phyloP scores from a whole-genome alignment of 2,797 vertebrate species.

The Triplophysa yarkandensis region DNA sequence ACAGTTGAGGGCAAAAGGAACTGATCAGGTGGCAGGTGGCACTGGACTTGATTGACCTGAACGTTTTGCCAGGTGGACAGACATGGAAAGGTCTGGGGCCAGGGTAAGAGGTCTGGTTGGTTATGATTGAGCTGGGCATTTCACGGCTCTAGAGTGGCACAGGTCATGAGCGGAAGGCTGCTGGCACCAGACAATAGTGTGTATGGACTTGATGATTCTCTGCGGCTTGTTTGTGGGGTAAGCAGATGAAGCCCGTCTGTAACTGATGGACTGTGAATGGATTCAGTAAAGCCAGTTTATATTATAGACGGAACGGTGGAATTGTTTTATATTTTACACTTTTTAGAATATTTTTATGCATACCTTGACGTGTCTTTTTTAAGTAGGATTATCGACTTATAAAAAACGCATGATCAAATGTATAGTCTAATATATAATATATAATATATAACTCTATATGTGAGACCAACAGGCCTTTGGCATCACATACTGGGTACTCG shows the following conservation, averaged over 20 bases:
- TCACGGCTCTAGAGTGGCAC: constrained; percentile 26
- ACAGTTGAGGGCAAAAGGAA: neutral
- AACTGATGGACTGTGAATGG: constrained; percentile 37
- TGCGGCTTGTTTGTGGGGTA: constrained; percentile 25
- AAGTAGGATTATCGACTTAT: too few species aligned
- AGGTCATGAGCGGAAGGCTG: constrained; percentile 65
- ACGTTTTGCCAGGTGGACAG: constrained; percentile 29
- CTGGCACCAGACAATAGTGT: constrained; percentile 40
- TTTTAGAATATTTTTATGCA: too few species aligned
- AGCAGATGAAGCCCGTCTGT: constrained; percentile 32
- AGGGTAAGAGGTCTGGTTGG: constrained; percentile 17
- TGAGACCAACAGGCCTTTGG: too few species aligned
- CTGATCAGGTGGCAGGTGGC: constrained; percentile 2
- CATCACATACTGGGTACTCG: neutral
- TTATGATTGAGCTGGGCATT: constrained; percentile 40
- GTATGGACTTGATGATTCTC: constrained; percentile 3
- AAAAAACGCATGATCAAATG: too few species aligned
- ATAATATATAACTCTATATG: too few species aligned
- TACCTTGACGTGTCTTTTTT: too few species aligned
- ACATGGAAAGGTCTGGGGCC: constrained; percentile 16
- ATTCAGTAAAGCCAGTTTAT: constrained; percentile 35
- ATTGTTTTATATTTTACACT: too few species aligned
- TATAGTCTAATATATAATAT: too few species aligned
- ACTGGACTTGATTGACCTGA: constrained; percentile 32
- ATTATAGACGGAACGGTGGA: too few species aligned